Percentiles rank a stretch among this genome's conserved stretches.
Conservation (phyloP, 2,797 vertebrate genomes). For the Rhodeus uyekii region DNA sequence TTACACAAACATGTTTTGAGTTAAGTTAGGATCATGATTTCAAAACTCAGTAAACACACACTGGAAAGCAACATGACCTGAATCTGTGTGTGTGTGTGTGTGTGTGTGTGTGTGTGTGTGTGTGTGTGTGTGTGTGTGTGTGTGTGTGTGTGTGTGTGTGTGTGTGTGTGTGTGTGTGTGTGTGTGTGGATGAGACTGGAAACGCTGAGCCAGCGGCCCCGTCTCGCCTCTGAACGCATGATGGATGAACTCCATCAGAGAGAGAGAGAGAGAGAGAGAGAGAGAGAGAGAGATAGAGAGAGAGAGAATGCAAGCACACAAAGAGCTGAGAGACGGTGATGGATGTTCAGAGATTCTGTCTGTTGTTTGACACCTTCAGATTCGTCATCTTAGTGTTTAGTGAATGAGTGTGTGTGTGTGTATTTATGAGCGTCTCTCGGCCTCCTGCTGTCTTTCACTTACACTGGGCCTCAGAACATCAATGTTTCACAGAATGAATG, state of each 20-base stretch:
- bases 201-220: constrained; percentile 12
- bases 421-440: not conserved
- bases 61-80: not conserved
- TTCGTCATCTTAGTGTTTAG: constrained; percentile 25
- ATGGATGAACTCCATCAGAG: constrained; percentile 38
- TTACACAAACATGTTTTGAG: too few relatives aligned
- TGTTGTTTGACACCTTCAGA: constrained; percentile 18
- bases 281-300: not conserved
- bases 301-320: not conserved
- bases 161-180: not conserved
- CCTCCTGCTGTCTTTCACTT: not conserved
- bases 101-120: too few relatives aligned
- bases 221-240: constrained; percentile 11
- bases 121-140: not conserved
- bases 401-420: constrained; percentile 24
- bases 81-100: too few relatives aligned
- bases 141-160: not conserved
- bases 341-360: not conserved
- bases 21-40: too few relatives aligned
- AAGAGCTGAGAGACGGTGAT: constrained; percentile 11
- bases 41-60: not conserved
- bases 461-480: not conserved
- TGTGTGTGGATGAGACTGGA: not conserved
- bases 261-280: not conserved
- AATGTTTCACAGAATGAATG: not conserved